Conservation (phyloP, 2,888 invertebrate genomes). For the Hydrotaea cyrtoneurina region DNA sequence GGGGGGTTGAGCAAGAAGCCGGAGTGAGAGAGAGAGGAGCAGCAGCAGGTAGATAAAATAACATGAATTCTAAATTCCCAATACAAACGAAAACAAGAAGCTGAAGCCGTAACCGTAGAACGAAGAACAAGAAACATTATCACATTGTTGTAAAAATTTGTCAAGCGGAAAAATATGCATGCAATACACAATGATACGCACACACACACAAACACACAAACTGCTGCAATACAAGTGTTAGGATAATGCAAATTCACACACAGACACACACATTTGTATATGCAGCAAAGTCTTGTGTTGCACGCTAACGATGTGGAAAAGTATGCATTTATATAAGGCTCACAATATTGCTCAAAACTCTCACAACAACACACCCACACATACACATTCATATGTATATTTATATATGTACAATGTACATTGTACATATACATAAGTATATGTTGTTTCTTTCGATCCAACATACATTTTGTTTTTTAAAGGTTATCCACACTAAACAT, state of each 20-base stretch:
- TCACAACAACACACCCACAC: not conserved
- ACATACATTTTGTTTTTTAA: not conserved
- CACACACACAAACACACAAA: slow-evolving; percentile 1
- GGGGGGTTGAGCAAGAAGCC: not conserved
- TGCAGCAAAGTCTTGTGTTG: slow-evolving; percentile 13
- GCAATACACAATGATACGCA: not conserved
- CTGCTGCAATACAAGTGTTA: not conserved
- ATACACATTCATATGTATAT: not conserved
- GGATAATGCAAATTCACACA: slow-evolving; percentile 17
- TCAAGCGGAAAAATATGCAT: slow-evolving; percentile 32
- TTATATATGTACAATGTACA: not conserved
- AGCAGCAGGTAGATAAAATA: not conserved
- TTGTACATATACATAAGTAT: not conserved
- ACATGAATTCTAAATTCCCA: slow-evolving; percentile 30
- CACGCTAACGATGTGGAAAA: slow-evolving; percentile 34
- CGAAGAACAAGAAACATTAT: slow-evolving; percentile 17
- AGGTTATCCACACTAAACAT: not conserved
- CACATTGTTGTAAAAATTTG: slow-evolving; percentile 34
- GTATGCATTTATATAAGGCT: slow-evolving; percentile 21
- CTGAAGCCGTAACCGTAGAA: not conserved
- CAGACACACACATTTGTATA: not conserved
- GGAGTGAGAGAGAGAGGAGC: not conserved
- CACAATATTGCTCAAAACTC: not conserved
- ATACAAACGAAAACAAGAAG: slow-evolving; percentile 1
- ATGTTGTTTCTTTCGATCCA: not conserved